These are phyloP conservation scores for Tiliqua scincoides DNA, from an alignment of 2,113 vertebrate genomes.

Conservation along the genomic window DNA sequence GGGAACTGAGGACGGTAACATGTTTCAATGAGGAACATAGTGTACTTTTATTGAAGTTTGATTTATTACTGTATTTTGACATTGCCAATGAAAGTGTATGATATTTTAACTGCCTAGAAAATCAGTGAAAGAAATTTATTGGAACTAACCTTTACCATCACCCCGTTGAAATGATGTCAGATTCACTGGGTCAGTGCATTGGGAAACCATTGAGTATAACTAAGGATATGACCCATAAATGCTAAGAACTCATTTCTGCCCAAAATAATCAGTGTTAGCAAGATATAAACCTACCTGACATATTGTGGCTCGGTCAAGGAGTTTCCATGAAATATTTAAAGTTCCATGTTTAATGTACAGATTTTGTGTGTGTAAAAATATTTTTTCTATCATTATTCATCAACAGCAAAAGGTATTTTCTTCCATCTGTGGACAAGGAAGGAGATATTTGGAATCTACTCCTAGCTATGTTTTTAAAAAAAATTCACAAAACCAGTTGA, in stretches of 20 bases:
- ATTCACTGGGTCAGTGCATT: conserved; percentile 18
- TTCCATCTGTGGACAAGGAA: background rate
- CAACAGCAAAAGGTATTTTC: background rate
- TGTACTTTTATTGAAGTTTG: background rate
- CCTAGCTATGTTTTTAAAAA: background rate
- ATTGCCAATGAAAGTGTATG: conserved; percentile 18
- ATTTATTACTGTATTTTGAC: background rate
- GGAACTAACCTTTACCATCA: background rate
- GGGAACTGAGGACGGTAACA: background rate
- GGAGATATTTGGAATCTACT: background rate
- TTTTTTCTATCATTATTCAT: no score
- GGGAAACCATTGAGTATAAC: conserved; percentile 8
- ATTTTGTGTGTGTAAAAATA: no score
- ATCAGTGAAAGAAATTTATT: background rate
- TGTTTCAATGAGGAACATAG: conserved; percentile 12
- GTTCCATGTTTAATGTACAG: background rate
- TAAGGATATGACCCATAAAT: background rate
- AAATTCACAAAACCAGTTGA: background rate
- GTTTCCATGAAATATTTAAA: background rate
- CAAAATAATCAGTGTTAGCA: background rate
- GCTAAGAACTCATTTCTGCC: accelerated
- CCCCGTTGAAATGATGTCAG: background rate
- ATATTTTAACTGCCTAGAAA: background rate
- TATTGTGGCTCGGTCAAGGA: background rate
- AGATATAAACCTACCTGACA: background rate